Conservation (phyloP, 2,113 vertebrate species). For the Acrocephalus arundinaceus region DNA sequence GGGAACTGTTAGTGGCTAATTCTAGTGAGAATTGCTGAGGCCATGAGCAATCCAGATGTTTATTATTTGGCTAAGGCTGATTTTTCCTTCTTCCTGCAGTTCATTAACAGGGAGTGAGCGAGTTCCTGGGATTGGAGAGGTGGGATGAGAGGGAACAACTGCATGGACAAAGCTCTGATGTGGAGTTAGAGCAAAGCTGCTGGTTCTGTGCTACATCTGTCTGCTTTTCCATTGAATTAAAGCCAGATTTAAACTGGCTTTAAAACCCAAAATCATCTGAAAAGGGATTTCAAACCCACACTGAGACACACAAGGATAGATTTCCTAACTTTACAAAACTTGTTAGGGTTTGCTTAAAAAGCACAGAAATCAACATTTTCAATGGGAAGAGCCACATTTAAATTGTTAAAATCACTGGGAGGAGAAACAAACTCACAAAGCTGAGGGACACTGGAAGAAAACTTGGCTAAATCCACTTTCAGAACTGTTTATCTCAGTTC, state of each 20-base stretch:
- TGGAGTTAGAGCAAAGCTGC: background rate
- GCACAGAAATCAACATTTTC: background rate
- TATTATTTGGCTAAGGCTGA: background rate
- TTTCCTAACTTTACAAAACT: background rate
- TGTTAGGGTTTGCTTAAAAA: background rate
- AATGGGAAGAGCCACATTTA: background rate
- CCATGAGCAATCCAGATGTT: background rate
- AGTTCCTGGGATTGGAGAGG: background rate
- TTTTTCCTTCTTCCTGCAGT: background rate
- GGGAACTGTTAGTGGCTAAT: background rate
- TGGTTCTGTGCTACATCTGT: background rate
- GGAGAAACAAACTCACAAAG: background rate
- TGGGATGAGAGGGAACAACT: background rate
- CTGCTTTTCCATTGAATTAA: background rate
- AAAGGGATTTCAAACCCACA: background rate
- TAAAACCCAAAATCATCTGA: background rate
- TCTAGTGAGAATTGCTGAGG: background rate
- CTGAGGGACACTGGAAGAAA: background rate
- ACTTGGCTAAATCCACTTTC: background rate
- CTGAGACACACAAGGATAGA: background rate
- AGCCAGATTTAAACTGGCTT: background rate
- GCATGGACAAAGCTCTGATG: background rate
- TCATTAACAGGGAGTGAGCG: background rate
- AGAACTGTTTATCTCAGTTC: background rate
- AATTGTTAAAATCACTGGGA: background rate